Evolutionary conservation across 2,113 vertebrate species (phyloP), one percentile per base, ranked within the genome.

Genomic region (Xiphophorus couchianus): DNA sequence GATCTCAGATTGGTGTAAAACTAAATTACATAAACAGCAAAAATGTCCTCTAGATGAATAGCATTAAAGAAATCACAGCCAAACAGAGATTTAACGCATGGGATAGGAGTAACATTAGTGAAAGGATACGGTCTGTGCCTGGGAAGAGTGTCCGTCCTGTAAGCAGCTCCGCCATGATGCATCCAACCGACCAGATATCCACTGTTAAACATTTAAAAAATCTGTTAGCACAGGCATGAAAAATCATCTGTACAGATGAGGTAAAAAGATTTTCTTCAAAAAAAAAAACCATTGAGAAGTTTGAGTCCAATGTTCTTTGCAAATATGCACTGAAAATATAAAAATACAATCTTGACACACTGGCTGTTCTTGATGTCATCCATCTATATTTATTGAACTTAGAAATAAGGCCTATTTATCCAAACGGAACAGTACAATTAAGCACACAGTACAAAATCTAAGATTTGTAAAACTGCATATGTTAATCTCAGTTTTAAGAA

Each of bases 161-260:
- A 80, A 99, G 95, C 39, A 99, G 96, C 73, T 99, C 98, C 12
- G 98, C 97, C 98, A 99, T 99, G 93, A 99, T 99, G 95, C 98
- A 99, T 76, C 98, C 98, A 90, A 99, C 98, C 65, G 98, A 99
- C 98, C 98, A 99, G 93, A 99, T 99, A 93, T 99, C 98, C 93
- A 99, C 97, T 99, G 35, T 44, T 27, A 76, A 86, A 61, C 77
- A 14, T n/a, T 48, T 33, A 68, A 62, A 11, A 72, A 14, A 27
- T 73, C 19, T 68, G 69, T 30, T 69, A 60, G 44, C 48, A 71
- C 28, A 22, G 19, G 51, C 51, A 58, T 58, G 8, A 25, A 25
- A 58, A 58, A 3, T 25, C 0, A 58, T 58, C 6, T 58, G 22
- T 10, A 10, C 10, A 58, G 8, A 58, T 58, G 25, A 58, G 25